These are phyloP conservation scores for Bruchidius siliquastri DNA, from an alignment of 2,888 invertebrate genomes.

Conservation along the genomic window DNA sequence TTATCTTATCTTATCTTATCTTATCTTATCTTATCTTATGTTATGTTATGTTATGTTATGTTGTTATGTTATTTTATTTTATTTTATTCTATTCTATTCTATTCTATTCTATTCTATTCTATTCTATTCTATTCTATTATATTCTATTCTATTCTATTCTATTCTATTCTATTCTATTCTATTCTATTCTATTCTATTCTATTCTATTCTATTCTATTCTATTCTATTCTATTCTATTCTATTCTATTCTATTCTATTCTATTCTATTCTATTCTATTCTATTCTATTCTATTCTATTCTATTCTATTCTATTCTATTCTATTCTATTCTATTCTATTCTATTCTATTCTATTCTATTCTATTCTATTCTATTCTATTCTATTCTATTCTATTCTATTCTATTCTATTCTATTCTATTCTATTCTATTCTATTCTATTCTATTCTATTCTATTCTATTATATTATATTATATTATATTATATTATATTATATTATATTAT, in stretches of 20 bases:
- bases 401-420: constrained; percentile 2
- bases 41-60: too few species aligned
- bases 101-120: too few species aligned
- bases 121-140: constrained; percentile 2
- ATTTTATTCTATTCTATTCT: too few species aligned
- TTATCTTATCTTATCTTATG: too few species aligned
- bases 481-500: too few species aligned
- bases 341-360: constrained; percentile 2
- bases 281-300: constrained; percentile 3
- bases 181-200: constrained; percentile 3
- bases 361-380: constrained; percentile 2
- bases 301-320: constrained; percentile 1
- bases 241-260: constrained; percentile 4
- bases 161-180: constrained; percentile 4
- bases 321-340: constrained; percentile 2
- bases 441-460: too few species aligned
- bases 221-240: constrained; percentile 3
- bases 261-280: constrained; percentile 3
- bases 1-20: too few species aligned
- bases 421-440: background rate
- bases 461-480: too few species aligned
- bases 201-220: constrained; percentile 4
- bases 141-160: too few species aligned
- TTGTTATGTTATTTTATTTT: too few species aligned
- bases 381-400: constrained; percentile 2